Evolutionary conservation across 2,113 vertebrate genomes (phyloP).

Genomic region (Physeter macrocephalus): DNA sequence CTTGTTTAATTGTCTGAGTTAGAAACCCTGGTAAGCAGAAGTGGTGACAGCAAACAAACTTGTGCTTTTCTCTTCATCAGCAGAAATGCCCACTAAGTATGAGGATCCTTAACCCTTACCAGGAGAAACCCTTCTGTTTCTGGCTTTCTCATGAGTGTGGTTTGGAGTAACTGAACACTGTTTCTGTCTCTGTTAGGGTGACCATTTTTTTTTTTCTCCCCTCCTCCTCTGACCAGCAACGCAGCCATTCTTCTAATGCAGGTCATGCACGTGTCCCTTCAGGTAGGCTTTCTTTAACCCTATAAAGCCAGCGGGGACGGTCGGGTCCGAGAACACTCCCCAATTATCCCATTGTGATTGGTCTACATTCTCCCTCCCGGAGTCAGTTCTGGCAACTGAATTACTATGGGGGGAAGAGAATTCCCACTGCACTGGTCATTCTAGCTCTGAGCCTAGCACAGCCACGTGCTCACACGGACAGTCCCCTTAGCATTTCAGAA

Average conservation of each 20-base stretch:
- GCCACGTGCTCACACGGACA: background rate
- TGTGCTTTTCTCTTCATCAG: background rate
- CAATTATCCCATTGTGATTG: background rate
- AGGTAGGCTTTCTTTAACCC: background rate
- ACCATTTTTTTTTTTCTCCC: too few relatives aligned
- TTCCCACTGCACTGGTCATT: background rate
- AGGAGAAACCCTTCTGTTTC: background rate
- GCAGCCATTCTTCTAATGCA: background rate
- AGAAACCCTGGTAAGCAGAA: background rate
- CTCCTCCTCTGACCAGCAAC: background rate
- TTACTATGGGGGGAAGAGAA: background rate
- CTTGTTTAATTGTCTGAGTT: background rate
- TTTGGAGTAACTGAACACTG: background rate
- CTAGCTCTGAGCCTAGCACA: too few relatives aligned
- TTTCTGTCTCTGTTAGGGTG: background rate
- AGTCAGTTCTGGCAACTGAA: background rate
- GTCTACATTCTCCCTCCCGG: background rate
- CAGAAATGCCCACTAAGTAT: background rate
- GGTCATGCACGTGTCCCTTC: background rate
- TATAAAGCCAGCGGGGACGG: background rate
- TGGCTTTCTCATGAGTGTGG: background rate
- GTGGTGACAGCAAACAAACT: too few relatives aligned
- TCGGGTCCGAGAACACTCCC: background rate
- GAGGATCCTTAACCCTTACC: background rate
- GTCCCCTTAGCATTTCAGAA: fast-evolving